phyloP scores from a whole-genome alignment of 2,888 invertebrate species.

The Dermolepida albohirtum region DNA sequence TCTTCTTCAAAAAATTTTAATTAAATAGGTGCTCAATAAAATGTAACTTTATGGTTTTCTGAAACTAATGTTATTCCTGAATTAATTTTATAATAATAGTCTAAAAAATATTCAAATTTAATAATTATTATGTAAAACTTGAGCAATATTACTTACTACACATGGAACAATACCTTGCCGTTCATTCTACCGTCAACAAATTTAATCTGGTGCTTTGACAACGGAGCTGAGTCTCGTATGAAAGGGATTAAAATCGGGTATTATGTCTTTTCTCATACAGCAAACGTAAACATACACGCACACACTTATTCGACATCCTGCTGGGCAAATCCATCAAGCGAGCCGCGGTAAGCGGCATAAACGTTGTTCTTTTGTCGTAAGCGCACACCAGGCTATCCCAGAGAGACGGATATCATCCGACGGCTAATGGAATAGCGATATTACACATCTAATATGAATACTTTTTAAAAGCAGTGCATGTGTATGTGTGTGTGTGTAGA shows the following conservation, averaged over 20 bases:
- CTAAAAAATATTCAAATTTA: too few relatives aligned
- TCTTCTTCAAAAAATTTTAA: too few relatives aligned
- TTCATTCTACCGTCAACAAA: slow-evolving; percentile 15
- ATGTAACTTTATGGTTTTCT: too few relatives aligned
- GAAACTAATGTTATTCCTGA: too few relatives aligned
- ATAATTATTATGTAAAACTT: too few relatives aligned
- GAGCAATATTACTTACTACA: too few relatives aligned
- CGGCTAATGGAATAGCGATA: slow-evolving; percentile 30
- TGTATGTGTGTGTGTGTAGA: too few relatives aligned
- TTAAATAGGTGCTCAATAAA: too few relatives aligned
- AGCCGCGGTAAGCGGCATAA: slow-evolving; percentile 42
- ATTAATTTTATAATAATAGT: too few relatives aligned
- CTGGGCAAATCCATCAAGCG: slow-evolving; percentile 60
- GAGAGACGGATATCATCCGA: slow-evolving; percentile 9
- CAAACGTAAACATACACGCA: slow-evolving; percentile 25
- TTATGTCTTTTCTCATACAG: slow-evolving; percentile 34
- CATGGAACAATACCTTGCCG: neutral
- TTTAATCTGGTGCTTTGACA: slow-evolving; percentile 28
- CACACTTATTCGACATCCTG: slow-evolving; percentile 50
- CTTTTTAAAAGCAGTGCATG: too few relatives aligned
- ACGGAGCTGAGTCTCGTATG: slow-evolving; percentile 16
- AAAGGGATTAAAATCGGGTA: slow-evolving; percentile 27
- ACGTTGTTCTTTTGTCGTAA: slow-evolving; percentile 41
- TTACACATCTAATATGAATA: too few relatives aligned
- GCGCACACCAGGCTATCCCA: slow-evolving; percentile 19